These are phyloP conservation scores for Corythornis leucogaster DNA, from an alignment of 2,797 vertebrate genomes.

Conservation along the genomic window DNA sequence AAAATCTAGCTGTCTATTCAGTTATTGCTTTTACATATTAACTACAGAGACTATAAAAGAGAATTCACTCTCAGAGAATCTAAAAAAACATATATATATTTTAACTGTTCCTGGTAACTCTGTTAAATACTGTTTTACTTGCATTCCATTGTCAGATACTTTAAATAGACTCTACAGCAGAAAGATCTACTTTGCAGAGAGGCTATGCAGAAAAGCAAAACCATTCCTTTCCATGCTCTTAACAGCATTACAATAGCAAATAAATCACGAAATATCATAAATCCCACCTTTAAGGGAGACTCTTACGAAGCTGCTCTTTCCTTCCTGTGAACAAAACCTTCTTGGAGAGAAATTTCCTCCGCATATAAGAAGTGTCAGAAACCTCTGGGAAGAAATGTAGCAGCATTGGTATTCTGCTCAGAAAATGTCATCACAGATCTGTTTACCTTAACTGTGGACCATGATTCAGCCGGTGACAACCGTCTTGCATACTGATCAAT, in stretches of 20 bases:
- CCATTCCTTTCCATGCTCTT: constrained; percentile 1
- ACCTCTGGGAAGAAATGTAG: constrained; percentile 73
- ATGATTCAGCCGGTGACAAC: constrained; percentile 82
- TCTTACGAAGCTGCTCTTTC: constrained; percentile 52
- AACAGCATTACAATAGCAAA: constrained; percentile 6
- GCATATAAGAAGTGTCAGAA: constrained; percentile 71
- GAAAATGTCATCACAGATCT: constrained; percentile 83
- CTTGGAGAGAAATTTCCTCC: constrained; percentile 66
- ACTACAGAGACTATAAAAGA: constrained; percentile 18
- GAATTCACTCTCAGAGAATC: neutral
- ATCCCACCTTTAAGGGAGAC: constrained; percentile 75
- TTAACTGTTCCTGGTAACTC: constrained; percentile 27
- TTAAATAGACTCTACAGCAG: constrained; percentile 27
- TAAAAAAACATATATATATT: neutral
- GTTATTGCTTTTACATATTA: neutral
- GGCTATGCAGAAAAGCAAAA: constrained; percentile 29
- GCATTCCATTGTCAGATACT: neutral
- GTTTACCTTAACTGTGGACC: constrained; percentile 83
- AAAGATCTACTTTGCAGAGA: neutral
- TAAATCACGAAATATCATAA: neutral
- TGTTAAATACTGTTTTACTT: neutral
- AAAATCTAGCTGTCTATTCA: constrained; percentile 20
- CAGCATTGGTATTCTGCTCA: constrained; percentile 84
- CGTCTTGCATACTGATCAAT: constrained; percentile 84
- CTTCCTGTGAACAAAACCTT: constrained; percentile 51